These are phyloP conservation scores for Cyclura pinguis DNA, from an alignment of 2,797 vertebrate species.

Conservation along the genomic window DNA sequence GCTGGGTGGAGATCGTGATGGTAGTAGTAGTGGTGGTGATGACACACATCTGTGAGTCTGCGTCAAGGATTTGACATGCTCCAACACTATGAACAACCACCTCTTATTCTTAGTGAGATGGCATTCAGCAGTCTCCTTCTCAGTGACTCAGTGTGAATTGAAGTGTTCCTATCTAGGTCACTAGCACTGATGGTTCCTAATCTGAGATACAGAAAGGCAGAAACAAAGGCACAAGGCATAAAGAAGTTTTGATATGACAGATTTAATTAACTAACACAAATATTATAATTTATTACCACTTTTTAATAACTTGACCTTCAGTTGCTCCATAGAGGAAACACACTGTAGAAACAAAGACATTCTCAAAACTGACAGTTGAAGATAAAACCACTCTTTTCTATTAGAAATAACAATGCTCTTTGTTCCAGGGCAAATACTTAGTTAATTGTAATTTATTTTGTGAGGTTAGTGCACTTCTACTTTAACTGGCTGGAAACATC, in stretches of 20 bases:
- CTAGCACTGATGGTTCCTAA: conserved; percentile 43
- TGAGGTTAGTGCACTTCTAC: conserved; percentile 14
- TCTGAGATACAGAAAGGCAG: conserved; percentile 30
- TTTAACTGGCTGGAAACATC: conserved; percentile 42
- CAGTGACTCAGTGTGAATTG: background rate
- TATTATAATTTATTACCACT: conserved; percentile 63
- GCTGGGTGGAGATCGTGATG: background rate
- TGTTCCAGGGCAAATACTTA: conserved; percentile 29
- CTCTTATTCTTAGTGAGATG: background rate
- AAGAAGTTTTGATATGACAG: conserved; percentile 59
- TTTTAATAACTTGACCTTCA: conserved; percentile 70
- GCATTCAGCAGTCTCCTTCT: conserved; percentile 7
- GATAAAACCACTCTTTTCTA: conserved; percentile 44
- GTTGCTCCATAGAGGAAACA: conserved; percentile 55
- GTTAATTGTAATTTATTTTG: conserved; percentile 39
- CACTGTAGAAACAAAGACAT: conserved; percentile 61
- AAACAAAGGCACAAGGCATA: conserved; percentile 46
- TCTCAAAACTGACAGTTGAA: conserved; percentile 63
- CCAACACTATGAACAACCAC: background rate
- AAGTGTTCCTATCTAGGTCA: conserved; percentile 35
- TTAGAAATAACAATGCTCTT: conserved; percentile 2
- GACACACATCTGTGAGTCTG: background rate
- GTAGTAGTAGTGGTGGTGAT: background rate
- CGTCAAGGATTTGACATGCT: background rate
- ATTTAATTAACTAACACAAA: conserved; percentile 75